A percentile compares a stretch with the other conserved stretches of the same genome.
phyloP scores from a whole-genome alignment of 2,113 vertebrate species.

The Gasterosteus nipponicus region DNA sequence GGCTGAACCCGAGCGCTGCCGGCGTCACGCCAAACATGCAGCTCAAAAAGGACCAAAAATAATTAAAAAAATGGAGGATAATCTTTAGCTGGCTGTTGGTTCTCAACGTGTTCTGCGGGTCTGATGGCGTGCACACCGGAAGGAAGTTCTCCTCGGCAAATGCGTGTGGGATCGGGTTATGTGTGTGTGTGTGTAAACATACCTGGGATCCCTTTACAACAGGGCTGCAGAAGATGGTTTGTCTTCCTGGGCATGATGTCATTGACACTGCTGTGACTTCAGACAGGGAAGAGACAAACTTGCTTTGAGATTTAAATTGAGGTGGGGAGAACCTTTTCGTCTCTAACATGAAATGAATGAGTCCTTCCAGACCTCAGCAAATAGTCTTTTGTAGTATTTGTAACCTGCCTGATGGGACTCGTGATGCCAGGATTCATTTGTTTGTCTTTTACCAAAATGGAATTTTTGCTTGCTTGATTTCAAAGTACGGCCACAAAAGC shows the following conservation, averaged over 20 bases:
- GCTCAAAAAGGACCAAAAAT: conserved; percentile 57
- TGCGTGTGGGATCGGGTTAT: conserved; percentile 5
- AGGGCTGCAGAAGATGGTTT: conserved; percentile 27
- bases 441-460: background rate
- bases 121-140: conserved; percentile 38
- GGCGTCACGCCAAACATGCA: conserved; percentile 67
- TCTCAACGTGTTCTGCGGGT: conserved; percentile 5
- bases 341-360: background rate
- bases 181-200: conserved; percentile 53
- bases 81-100: conserved; percentile 38
- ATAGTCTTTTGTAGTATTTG: background rate
- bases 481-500: background rate
- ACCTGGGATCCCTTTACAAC: conserved; percentile 51
- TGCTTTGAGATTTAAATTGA: conserved; percentile 14
- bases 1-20: conserved; percentile 50
- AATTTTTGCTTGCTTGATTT: background rate
- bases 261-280: conserved; percentile 21
- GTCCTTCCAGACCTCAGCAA: background rate
- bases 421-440: background rate
- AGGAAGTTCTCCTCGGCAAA: conserved; percentile 34
- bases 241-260: conserved; percentile 32
- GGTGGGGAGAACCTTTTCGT: background rate
- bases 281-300: conserved; percentile 5
- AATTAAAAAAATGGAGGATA: conserved; percentile 22
- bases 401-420: background rate